phyloP scores from a whole-genome alignment of 2,888 invertebrate species.

The Danaus chrysippus region DNA sequence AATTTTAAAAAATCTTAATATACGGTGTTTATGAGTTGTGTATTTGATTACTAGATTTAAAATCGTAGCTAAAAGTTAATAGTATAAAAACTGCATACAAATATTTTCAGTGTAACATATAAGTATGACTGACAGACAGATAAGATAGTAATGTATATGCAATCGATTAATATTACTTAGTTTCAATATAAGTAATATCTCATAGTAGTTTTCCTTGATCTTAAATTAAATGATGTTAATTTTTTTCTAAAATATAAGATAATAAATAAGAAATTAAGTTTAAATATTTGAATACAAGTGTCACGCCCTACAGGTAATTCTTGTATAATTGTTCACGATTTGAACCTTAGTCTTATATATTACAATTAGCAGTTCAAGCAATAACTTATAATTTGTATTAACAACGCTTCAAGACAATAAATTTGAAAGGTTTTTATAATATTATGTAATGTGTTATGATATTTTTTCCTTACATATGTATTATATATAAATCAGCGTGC shows the following conservation, averaged over 20 bases:
- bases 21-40: too few species aligned
- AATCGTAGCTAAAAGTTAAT: too few species aligned
- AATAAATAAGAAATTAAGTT: background rate
- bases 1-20: too few species aligned
- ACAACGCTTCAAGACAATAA: background rate
- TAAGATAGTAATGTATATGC: too few species aligned
- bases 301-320: background rate
- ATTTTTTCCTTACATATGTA: background rate
- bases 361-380: background rate
- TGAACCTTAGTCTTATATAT: background rate
- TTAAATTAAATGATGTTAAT: background rate
- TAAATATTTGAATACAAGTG: background rate
- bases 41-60: too few species aligned
- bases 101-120: too few species aligned
- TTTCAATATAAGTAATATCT: too few species aligned
- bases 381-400: background rate
- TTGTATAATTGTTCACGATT: conserved; percentile 3
- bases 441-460: background rate
- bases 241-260: background rate
- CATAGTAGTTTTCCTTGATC: background rate
- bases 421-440: background rate
- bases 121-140: too few species aligned
- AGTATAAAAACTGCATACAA: too few species aligned
- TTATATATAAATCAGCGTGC: background rate
- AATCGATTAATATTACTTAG: too few species aligned